Evolutionary conservation across 35 echinoderm and acorn worm genomes (phyloP).

Genomic region (Hemicentrotus pulcherrimus): DNA sequence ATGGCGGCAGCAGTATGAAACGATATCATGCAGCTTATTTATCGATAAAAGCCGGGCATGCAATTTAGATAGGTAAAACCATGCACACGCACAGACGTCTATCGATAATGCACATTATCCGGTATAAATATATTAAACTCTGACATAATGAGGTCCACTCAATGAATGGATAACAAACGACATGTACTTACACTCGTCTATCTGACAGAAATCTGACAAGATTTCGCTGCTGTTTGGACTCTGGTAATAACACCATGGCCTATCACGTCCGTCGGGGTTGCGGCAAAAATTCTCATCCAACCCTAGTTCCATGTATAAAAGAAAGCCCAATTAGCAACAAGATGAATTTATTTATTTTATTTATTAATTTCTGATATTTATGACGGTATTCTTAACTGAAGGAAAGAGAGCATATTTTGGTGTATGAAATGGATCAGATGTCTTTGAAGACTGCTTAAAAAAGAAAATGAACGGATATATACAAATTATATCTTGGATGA

Average conservation of each 20-base stretch:
- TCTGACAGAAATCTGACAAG: conserved; percentile 59
- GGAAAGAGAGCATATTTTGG: too few species aligned
- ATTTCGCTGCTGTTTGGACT: conserved; percentile 33
- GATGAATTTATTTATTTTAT: too few species aligned
- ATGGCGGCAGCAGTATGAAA: too few species aligned
- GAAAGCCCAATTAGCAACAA: background rate
- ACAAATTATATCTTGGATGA: too few species aligned
- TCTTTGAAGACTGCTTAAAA: background rate
- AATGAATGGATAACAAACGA: background rate
- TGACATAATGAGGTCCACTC: background rate
- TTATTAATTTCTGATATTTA: too few species aligned
- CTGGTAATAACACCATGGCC: conserved; percentile 71
- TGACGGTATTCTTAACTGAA: too few species aligned
- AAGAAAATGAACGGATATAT: background rate
- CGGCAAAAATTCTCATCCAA: conserved; percentile 65
- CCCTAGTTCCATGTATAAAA: background rate
- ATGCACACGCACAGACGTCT: too few species aligned
- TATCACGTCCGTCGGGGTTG: conserved; percentile 61
- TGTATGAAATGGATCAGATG: background rate
- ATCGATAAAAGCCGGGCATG: too few species aligned
- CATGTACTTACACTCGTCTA: conserved; percentile 25
- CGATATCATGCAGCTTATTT: too few species aligned
- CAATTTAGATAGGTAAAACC: too few species aligned
- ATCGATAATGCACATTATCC: too few species aligned
- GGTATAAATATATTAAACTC: too few species aligned